Evolutionary conservation across 2,113 vertebrate species (phyloP).

Genomic region (Alectura lathami): DNA sequence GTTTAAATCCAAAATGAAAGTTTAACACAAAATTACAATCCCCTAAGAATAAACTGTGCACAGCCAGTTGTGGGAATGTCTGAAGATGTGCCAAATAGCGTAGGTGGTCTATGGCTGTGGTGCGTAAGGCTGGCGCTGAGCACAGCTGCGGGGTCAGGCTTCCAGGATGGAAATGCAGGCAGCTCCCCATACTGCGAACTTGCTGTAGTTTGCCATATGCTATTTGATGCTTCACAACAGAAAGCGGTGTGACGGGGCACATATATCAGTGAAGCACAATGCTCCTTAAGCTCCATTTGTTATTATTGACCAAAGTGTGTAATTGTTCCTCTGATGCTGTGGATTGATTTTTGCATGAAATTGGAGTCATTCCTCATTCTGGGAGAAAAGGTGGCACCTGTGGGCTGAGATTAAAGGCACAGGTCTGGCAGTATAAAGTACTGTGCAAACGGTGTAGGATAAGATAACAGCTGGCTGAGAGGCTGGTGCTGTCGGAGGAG

Average conservation of each 20-base stretch:
- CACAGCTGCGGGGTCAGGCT: accelerated
- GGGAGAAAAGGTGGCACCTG: neutral
- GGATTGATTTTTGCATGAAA: constrained; percentile 34
- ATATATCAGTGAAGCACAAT: neutral
- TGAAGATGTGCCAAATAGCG: neutral
- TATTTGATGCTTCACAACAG: accelerated
- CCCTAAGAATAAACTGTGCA: neutral
- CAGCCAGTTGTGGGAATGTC: neutral
- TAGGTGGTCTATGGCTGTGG: neutral
- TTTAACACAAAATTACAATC: neutral
- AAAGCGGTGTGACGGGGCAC: neutral
- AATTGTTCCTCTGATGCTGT: neutral
- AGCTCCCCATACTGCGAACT: accelerated
- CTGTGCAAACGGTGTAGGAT: neutral
- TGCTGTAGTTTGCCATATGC: neutral
- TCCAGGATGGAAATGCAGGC: neutral
- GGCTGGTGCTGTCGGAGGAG: too few relatives aligned
- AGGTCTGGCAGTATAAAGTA: neutral
- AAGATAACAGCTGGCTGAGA: too few relatives aligned
- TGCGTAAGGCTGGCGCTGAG: neutral
- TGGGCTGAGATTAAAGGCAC: neutral
- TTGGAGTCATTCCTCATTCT: constrained; percentile 21
- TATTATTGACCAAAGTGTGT: neutral
- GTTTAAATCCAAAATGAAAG: neutral
- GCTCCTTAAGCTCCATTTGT: neutral